Base-by-base conservation (phyloP, 2,797 vertebrate genomes). In the Aplochiton taeniatus region DNA sequence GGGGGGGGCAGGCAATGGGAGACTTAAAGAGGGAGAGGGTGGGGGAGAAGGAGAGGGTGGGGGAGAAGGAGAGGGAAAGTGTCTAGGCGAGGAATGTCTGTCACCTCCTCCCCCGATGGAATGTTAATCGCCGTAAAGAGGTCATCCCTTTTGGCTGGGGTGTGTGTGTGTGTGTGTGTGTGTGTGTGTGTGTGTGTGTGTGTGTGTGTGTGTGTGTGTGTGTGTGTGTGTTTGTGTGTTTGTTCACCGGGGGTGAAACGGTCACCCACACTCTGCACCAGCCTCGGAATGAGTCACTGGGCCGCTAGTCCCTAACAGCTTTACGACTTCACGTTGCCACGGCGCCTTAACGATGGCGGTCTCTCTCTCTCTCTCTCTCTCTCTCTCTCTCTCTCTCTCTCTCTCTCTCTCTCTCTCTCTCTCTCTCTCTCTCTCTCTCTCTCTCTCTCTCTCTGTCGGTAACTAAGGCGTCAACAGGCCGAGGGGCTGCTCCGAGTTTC, bases 51-150 rank as follows among this genome's bases (percentile, higher is more conserved):
- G 6, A 11, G 52, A 54, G 16, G 45, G 51, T 46, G 54, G 71
- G 45, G 49, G 14, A 44, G 13, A 58, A 44, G 0, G 12, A 76
- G 31, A 43, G 45, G 10, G 44, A 47, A 18, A 12, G 44, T 19
- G 53, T 19, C 80, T 48, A 12, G 16, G 44, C 20, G 44, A 60
- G 58, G 58, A 60, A 60, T 60, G 58, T 60, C 45, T 47, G 75
- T 74, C 19, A 64, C 74, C 9, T 31, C 49, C 31, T 47, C 63
- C 74, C 62, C 51, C 16, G 11, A 20, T 76, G 86, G 88, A 89
- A 89, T 90, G 83, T 89, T 88, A 88, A 90, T 87, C 79, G 81
- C 78, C 56, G 54, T 72, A 81, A 78, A 83, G 85, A 85, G 86
- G 88, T 88, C 83, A 81, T 65, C 45, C 72, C 77, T 79, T 81